Conservation (phyloP, 1,140 invertebrate species). For the Meloidogyne exigua region DNA sequence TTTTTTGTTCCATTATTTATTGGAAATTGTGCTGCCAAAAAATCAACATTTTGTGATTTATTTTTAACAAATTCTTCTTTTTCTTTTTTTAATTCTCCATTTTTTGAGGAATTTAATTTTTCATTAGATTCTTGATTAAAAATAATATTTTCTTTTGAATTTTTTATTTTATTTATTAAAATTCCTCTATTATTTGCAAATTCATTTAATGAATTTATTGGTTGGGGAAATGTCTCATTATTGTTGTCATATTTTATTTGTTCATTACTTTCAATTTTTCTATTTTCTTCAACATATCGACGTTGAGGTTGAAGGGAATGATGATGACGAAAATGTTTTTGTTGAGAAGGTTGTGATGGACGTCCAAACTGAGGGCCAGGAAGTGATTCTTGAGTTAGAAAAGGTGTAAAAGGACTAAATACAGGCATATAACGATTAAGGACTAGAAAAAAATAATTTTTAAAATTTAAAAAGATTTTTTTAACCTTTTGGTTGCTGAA, state of each 20-base stretch:
- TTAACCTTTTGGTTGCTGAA: background rate
- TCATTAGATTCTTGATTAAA: no score
- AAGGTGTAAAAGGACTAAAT: conserved; percentile 21
- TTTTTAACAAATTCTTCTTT: background rate
- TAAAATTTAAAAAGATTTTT: background rate
- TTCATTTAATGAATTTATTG: background rate
- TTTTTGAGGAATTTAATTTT: background rate
- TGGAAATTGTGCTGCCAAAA: no score
- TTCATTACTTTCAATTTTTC: background rate
- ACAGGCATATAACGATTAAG: background rate
- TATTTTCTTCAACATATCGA: no score
- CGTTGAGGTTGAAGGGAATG: background rate
- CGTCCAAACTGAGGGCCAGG: conserved; percentile 18
- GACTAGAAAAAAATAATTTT: background rate
- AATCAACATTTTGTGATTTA: no score
- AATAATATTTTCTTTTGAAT: no score
- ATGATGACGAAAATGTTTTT: background rate
- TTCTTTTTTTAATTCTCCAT: background rate
- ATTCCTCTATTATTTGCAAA: background rate
- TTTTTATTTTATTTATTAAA: background rate
- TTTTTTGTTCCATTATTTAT: no score
- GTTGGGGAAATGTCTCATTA: background rate
- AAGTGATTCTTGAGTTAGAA: conserved; percentile 14
- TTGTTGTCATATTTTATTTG: background rate
- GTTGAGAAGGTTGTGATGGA: background rate